Conservation (phyloP, 1,140 invertebrate genomes). For the Psilanteris sp. region DNA sequence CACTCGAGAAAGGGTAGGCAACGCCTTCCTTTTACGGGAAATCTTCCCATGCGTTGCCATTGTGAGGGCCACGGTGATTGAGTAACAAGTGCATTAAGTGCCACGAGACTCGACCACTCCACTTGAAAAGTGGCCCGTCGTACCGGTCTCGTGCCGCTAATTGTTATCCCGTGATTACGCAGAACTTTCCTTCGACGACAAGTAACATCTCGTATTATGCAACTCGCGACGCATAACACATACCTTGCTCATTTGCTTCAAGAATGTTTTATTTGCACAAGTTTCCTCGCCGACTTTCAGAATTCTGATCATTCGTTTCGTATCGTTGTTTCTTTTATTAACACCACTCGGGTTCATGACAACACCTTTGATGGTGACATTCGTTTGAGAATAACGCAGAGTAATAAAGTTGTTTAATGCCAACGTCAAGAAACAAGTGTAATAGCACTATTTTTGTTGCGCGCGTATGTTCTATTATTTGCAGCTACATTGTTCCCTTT, state of each 20-base stretch:
- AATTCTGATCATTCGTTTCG: no score
- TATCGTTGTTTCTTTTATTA: no score
- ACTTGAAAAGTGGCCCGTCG: conserved; percentile 52
- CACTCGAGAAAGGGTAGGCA: conserved; percentile 68
- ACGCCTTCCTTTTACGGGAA: conserved; percentile 74
- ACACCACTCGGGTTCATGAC: no score
- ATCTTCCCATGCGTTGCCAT: conserved; percentile 75
- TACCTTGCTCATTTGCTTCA: conserved; percentile 11
- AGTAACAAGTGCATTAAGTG: conserved; percentile 63
- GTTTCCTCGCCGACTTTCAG: no score
- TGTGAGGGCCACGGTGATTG: conserved; percentile 67
- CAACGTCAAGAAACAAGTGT: no score
- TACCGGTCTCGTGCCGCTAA: conserved; percentile 62
- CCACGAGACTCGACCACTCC: conserved; percentile 57
- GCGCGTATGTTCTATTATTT: no score
- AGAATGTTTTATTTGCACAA: conserved; percentile 8
- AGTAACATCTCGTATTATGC: conserved; percentile 43
- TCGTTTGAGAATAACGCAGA: no score
- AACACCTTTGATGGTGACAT: no score
- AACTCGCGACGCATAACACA: conserved; percentile 31
- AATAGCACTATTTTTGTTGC: no score
- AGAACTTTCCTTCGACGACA: conserved; percentile 62
- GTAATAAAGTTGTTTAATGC: no score
- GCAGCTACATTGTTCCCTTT: no score
- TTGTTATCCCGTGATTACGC: conserved; percentile 61